These are phyloP conservation scores for Menura novaehollandiae DNA, from an alignment of 2,113 vertebrate species.

Conservation along the genomic window DNA sequence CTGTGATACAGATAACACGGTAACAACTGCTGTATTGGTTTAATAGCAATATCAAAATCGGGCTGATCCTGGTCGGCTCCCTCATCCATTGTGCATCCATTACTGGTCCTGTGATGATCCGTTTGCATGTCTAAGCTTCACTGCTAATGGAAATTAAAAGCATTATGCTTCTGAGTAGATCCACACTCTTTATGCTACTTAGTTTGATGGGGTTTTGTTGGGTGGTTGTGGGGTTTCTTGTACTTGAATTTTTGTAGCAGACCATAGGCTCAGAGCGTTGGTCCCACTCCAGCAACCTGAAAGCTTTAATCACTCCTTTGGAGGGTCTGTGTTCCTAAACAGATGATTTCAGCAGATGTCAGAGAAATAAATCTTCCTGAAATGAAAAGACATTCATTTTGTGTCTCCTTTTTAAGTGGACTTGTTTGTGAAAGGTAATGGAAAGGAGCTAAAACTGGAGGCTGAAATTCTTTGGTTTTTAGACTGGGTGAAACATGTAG, in stretches of 20 bases:
- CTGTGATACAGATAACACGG: not conserved
- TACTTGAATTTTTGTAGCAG: not conserved
- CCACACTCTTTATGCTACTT: not conserved
- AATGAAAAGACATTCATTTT: not conserved
- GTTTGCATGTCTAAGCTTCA: not conserved
- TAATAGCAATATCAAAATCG: not conserved
- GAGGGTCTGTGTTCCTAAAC: not conserved
- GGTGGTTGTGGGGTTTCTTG: not conserved
- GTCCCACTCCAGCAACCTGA: not conserved
- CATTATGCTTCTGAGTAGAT: not conserved
- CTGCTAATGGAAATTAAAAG: not conserved
- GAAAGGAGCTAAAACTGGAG: not conserved
- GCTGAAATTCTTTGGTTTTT: not conserved
- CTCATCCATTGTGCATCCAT: not conserved
- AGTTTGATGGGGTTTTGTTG: not conserved
- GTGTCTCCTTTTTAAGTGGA: not conserved
- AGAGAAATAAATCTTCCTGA: not conserved
- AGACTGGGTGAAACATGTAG: not conserved
- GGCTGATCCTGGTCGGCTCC: not conserved
- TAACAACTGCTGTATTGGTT: not conserved
- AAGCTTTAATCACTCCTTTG: not conserved
- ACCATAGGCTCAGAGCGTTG: not conserved
- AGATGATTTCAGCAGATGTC: not conserved
- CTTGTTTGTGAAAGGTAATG: not conserved
- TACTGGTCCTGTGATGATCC: not conserved